Percentiles rank a stretch among this genome's conserved stretches.
phyloP scores from a whole-genome alignment of 2,113 vertebrate species.

The Dolichallabes microphthalmus region DNA sequence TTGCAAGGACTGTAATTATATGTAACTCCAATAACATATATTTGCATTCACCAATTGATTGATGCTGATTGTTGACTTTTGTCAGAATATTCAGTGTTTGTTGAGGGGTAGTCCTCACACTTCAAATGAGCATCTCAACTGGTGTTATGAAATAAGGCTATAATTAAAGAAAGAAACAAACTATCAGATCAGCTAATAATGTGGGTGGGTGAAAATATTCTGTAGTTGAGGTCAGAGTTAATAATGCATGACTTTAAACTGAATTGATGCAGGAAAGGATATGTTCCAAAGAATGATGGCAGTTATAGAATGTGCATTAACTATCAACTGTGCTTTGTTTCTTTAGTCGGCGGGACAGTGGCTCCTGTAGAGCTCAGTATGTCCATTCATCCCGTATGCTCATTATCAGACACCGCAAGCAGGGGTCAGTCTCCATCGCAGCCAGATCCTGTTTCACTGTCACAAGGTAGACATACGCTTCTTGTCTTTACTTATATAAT shows the following conservation, averaged over 20 bases:
- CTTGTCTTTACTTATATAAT: background rate
- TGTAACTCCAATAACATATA: background rate
- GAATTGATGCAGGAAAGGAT: background rate
- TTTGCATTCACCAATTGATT: no score
- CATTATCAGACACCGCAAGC: constrained; percentile 62
- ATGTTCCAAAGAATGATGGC: background rate
- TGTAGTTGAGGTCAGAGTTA: background rate
- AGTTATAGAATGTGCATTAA: background rate
- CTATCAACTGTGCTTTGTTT: constrained; percentile 3
- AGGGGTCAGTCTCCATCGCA: constrained; percentile 45
- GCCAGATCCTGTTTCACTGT: constrained; percentile 44
- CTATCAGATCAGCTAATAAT: background rate
- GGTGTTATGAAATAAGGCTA: background rate
- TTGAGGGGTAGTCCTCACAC: no score
- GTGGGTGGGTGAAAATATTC: background rate
- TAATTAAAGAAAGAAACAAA: background rate
- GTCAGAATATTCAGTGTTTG: no score
- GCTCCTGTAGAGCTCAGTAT: constrained; percentile 59
- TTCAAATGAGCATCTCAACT: background rate
- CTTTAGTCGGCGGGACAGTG: constrained; percentile 59
- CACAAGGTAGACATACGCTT: constrained; percentile 50
- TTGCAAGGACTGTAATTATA: background rate
- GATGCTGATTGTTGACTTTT: no score
- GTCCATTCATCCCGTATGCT: constrained; percentile 58
- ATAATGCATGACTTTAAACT: background rate